These are phyloP conservation scores for Mus minutoides DNA, from an alignment of 2,797 vertebrate genomes.

Conservation along the genomic window DNA sequence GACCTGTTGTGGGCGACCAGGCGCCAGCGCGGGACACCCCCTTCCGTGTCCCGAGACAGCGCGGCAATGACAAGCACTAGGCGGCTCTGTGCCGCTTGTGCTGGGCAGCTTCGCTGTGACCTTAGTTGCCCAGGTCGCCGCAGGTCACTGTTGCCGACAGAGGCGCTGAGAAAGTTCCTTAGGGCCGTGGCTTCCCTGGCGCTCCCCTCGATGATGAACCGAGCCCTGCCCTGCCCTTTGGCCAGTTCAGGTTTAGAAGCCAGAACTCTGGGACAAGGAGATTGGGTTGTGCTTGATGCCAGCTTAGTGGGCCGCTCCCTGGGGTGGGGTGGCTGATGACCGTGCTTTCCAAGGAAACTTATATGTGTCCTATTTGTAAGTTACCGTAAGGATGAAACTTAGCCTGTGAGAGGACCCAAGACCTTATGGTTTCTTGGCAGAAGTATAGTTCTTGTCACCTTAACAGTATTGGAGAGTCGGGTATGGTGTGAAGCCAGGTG, in stretches of 20 bases:
- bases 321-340: not conserved
- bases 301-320: not conserved
- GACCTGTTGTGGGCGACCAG: not conserved
- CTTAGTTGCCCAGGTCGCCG: not conserved
- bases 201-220: not conserved
- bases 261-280: not conserved
- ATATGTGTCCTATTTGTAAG: not conserved
- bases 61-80: not conserved
- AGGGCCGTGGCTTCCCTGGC: not conserved
- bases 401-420: not conserved
- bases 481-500: not conserved
- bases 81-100: not conserved
- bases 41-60: not conserved
- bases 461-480: not conserved
- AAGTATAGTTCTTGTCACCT: not conserved
- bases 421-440: not conserved
- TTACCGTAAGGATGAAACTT: not conserved
- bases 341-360: not conserved
- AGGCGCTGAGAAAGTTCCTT: not conserved
- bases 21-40: not conserved
- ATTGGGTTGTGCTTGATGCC: not conserved
- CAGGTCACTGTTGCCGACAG: not conserved
- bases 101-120: conserved; percentile 9
- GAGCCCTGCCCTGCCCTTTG: not conserved
- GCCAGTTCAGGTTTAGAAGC: not conserved